phyloP scores from a whole-genome alignment of 2,888 invertebrate genomes.

The Megaustenia siamemsis region DNA sequence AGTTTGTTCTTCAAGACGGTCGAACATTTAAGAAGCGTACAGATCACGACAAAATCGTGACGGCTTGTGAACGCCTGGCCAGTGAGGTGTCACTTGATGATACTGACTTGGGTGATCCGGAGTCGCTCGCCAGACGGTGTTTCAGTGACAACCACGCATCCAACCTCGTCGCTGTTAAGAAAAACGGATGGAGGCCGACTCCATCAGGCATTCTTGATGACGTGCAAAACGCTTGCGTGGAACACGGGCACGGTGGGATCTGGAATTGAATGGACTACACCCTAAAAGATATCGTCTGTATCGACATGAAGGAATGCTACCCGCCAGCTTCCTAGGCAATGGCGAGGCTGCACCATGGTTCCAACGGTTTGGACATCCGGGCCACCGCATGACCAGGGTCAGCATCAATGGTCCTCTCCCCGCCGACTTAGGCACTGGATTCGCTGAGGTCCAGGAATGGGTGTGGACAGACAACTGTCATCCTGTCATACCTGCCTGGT shows the following conservation, averaged over 20 bases:
- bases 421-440: not conserved
- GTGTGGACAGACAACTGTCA: not conserved
- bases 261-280: not conserved
- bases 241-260: not conserved
- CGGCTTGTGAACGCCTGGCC: too few species aligned
- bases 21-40: too few species aligned
- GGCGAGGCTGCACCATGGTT: not conserved
- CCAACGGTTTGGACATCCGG: not conserved
- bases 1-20: too few species aligned
- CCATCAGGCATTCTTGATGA: not conserved
- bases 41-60: too few species aligned
- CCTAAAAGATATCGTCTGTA: not conserved
- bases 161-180: not conserved
- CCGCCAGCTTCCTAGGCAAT: not conserved
- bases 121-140: too few species aligned
- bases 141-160: too few species aligned
- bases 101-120: too few species aligned
- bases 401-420: slow-evolving; percentile 1
- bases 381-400: not conserved
- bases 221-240: not conserved
- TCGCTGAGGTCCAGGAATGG: not conserved
- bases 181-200: not conserved
- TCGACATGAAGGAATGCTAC: not conserved
- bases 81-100: too few species aligned
- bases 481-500: slow-evolving; percentile 17